Evolutionary conservation across 1,140 invertebrate genomes (phyloP), one percentile per base, ranked within the genome.

Genomic region (Mercenaria mercenaria): DNA sequence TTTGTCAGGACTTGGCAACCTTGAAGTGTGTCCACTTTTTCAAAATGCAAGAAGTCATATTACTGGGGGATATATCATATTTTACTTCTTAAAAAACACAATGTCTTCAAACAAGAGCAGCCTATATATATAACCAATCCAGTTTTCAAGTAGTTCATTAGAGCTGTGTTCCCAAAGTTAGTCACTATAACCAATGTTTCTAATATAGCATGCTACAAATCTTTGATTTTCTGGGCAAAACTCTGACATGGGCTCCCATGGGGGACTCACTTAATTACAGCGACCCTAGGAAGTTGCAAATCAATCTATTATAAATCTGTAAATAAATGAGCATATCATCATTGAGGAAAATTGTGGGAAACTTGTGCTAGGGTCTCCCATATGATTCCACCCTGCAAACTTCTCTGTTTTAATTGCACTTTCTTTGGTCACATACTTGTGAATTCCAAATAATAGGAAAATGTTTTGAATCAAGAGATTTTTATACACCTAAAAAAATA

Each of bases 241-340:
- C 26, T 32, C 50, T 64, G 59, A 82, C 56, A 41, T 47, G 20
- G 39, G 11, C 13, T 82, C 80, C 61, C 80, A 41, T 10, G 37
- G 59, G 80, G n/a, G 4, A 2, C 34, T 82, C 61, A 64, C 80
- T 82, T 82, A 52, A 82, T 82, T 82, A 82, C 80, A 67, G 23
- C 23, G 23, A 26, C 39, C 26, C 56, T 47, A 50, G 52, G 23
- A 64, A 39, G 80, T 29, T 41, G 56, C 56, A 43, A 67, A 67
- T 67, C 80, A 82, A 82, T 82, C 61, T 64, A 82, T 82, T 67
- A 64, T 82, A 67, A 67, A 82, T 82, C 80, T 82, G 80, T 29
- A 82, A 82, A 82, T 67, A 82, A 82, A 82, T 82, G 80, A 82
- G 80, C 52, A 39, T 82, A 82, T 82, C 59, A 64, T 52, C 1